Evolutionary conservation across 2,888 invertebrate genomes (phyloP), one percentile per base, ranked within the genome.

Genomic region (Pherbina coryleti): DNA sequence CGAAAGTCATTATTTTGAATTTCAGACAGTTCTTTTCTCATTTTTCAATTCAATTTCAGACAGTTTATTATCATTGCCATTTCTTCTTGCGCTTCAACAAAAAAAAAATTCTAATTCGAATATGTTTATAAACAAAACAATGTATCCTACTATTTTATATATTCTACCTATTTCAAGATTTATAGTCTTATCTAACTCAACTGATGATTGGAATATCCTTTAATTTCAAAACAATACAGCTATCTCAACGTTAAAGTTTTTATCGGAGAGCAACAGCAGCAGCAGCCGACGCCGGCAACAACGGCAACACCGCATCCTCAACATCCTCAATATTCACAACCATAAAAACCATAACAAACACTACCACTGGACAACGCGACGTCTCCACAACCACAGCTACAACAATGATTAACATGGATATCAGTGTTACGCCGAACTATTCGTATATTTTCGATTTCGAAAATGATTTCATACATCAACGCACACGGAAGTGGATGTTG

Each of bases 361-460:
- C 31, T 34, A n/a, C 64, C 19, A 71, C 14, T 34, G 9, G 25
- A 70, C 34, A 57, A 22, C 71, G 34, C 28, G 28, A 25, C 34
- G 60, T 25, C 25, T 57, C 3, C 60, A 14, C 37, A 5, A 19
- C 53, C 25, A 37, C 22, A 49, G 19, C 44, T 25, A n/a, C 77
- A 76, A 77, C 31, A 73, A 84, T 87, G 88, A 87, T 88, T 72
- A 91, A 91, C 88, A 91, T 91, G 89, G 92, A 92, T 86, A 89
- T 92, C 55, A 89, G 89, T 80, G 89, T 95, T 75, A 93, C 93
- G 81, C 96, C 96, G 81, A 98, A 98, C 91, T 97, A 98, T 90
- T 96, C 97, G 64, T 96, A 97, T 90, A 93, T 97, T 88, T 97
- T 99, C 91, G 95, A 96, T 87, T 98, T 98, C 88, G 99, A 99